A percentile compares a stretch with the other conserved stretches of the same genome.
Conservation (phyloP, 1,140 invertebrate genomes). For the Danaus melanippus region DNA sequence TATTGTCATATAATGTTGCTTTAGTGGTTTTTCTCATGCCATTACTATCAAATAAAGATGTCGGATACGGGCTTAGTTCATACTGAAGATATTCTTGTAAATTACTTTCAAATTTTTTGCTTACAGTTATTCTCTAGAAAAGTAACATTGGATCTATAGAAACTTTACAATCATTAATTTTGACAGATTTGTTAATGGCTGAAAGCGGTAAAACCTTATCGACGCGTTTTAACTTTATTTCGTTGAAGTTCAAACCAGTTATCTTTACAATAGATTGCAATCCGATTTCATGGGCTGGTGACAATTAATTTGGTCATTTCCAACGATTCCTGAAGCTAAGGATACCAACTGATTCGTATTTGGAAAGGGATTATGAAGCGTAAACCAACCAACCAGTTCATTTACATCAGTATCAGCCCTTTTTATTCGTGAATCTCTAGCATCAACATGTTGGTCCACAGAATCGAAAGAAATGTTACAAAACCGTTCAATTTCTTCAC, state of each 20-base stretch:
- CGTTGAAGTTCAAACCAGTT: constrained; percentile 29
- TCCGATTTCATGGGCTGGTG: constrained; percentile 32
- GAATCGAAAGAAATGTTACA: constrained; percentile 34
- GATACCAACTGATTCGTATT: constrained; percentile 31
- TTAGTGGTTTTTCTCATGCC: constrained; percentile 56
- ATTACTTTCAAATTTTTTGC: constrained; percentile 42
- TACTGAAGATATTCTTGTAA: constrained; percentile 46
- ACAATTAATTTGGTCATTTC: constrained; percentile 32
- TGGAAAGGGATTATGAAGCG: constrained; percentile 31
- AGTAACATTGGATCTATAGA: constrained; percentile 46
- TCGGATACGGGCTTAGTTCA: constrained; percentile 52
- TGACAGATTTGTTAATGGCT: constrained; percentile 29
- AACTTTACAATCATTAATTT: constrained; percentile 36
- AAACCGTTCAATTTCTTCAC: constrained; percentile 32
- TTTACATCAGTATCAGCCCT: constrained; percentile 30
- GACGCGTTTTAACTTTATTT: constrained; percentile 36
- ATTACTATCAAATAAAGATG: constrained; percentile 49
- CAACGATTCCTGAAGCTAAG: constrained; percentile 33
- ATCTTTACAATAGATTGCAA: constrained; percentile 28
- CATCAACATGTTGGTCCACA: constrained; percentile 45
- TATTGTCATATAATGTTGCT: constrained; percentile 43
- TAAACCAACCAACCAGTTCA: constrained; percentile 28
- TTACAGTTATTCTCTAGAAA: constrained; percentile 48
- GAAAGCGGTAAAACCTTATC: constrained; percentile 31
- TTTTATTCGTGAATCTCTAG: constrained; percentile 31